Evolutionary conservation across 2,113 vertebrate genomes (phyloP), one percentile per base, ranked within the genome.

Genomic region (Pelodiscus sinensis): DNA sequence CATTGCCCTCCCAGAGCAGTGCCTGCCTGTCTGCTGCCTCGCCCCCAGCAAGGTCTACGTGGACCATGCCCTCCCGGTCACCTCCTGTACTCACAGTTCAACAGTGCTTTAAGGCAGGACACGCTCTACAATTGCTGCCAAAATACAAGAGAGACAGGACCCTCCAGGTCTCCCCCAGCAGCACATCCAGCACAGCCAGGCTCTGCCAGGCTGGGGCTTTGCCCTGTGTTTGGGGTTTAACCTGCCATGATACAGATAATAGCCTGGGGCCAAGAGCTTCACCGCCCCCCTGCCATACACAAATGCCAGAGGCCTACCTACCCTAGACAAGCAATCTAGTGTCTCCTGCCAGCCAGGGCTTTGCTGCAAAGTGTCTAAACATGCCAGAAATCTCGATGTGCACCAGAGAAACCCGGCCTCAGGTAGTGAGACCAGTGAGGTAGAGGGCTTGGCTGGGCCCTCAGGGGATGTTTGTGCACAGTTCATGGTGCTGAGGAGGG

Each of bases 301-400:
- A 44, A 21, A 13, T 11, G 5, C 38, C 38, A 50, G 22, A 75
- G 38, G 35, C 35, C 50, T 10, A 75, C 73, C 22, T 38, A 44
- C 25, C 73, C 35, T 44, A 68, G 27, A 50, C 73, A 38, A 50
- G 8, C 65, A 71, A 4, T n/a, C 62, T n/a, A 44, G 44, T 44
- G 29, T 19, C 71, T 11, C 22, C 12, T 21, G 9, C 38, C 22
- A 50, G 24, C 35, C 38, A 75, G 73, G 73, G 12, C 73, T 75
- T 21, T 44, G 21, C 35, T 75, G 13, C 0, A 0, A 56, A 6
- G 10, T 55, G 29, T 77, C 1, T 1, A 79, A 60, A 85, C 24
- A 1, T 15, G 14, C 2, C 25, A 15, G 16, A 2, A 1, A 56
- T 24, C 6, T 55, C 4, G 14, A 11, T 0, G 0, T 4, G 56